Percentiles rank a stretch among this genome's conserved stretches.
Evolutionary conservation across 2,113 vertebrate species (phyloP).

Genomic region (Microcebus tavaratra): DNA sequence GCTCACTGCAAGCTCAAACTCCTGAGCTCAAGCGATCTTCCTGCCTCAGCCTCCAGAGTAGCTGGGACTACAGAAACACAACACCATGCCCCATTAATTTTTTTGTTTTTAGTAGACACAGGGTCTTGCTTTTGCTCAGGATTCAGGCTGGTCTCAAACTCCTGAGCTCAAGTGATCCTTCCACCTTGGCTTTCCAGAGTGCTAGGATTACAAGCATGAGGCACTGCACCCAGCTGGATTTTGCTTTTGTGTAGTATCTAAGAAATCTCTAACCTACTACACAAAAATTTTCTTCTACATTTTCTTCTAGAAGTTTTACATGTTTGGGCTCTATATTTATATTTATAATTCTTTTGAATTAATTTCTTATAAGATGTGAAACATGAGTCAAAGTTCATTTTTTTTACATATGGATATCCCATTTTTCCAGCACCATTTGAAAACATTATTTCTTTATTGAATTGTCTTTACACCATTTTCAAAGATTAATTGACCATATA

Average conservation of each 20-base stretch:
- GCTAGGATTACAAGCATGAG: too few relatives aligned
- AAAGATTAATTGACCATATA: not conserved
- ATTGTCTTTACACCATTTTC: not conserved
- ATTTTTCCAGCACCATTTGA: not conserved
- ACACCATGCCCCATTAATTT: too few relatives aligned
- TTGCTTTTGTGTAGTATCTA: not conserved
- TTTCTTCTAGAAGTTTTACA: not conserved
- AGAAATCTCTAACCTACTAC: not conserved
- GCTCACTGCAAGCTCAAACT: too few relatives aligned
- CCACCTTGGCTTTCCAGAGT: too few relatives aligned
- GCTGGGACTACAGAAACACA: too few relatives aligned
- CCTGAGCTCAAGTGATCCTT: too few relatives aligned
- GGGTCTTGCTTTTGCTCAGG: too few relatives aligned
- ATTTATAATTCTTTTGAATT: not conserved
- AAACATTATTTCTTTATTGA: not conserved
- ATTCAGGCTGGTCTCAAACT: too few relatives aligned
- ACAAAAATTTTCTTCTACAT: not conserved
- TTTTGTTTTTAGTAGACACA: too few relatives aligned
- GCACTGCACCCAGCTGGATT: not conserved
- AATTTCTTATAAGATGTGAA: constrained; percentile 1
- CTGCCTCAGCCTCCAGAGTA: too few relatives aligned
- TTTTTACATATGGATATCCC: not conserved
- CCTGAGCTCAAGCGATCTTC: too few relatives aligned
- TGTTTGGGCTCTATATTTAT: not conserved
- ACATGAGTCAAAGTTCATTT: not conserved